Base-by-base conservation (phyloP, 2,888 invertebrate species). In the Parnassius apollo region DNA sequence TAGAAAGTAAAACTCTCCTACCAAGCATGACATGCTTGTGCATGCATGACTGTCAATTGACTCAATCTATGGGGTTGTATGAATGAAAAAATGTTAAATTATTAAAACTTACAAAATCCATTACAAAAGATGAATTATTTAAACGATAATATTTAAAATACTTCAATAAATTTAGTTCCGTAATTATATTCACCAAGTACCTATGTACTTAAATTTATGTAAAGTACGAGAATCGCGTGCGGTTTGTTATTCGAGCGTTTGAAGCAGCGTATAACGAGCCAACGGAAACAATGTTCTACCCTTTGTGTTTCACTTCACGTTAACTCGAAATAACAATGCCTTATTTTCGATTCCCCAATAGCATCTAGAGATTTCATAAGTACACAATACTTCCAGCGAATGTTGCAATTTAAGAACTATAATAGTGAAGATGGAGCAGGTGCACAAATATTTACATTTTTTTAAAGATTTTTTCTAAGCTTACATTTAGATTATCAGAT, bases 301-400 rank as follows among this genome's bases (percentile, higher is more conserved):
- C 82, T 88, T 86, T 87, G 85, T 86, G 85, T 84, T 86, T 85
- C 86, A 79, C 88, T 88, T 83, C 80, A 86, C 86, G 80, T 83
- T 78, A 80, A 83, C 88, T 90, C 81, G 80, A 89, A 88, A 91
- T 91, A 91, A 91, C 89, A 90, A 90, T 89, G 85, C 82, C 82
- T 88, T 88, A 89, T 87, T 90, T 89, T 89, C 88, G 87, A 88
- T 89, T 88, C 85, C 81, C 59, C 64, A 59, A 63, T 63, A 55
- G 62, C 50, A 59, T 55, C 58, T 44, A 51, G 59, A 55, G 55
- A 63, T 62, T 63, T 63, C 50, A 59, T 50, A 51, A 63, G 62
- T 55, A 50, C 55, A 50, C 61, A 59, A 54, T 54, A 59, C 50
- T 50, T 51, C 46, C 50, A 51, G 52, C 58, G 54, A 55, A 54